phyloP scores from a whole-genome alignment of 2,797 vertebrate species.

The Siniperca scherzeri region DNA sequence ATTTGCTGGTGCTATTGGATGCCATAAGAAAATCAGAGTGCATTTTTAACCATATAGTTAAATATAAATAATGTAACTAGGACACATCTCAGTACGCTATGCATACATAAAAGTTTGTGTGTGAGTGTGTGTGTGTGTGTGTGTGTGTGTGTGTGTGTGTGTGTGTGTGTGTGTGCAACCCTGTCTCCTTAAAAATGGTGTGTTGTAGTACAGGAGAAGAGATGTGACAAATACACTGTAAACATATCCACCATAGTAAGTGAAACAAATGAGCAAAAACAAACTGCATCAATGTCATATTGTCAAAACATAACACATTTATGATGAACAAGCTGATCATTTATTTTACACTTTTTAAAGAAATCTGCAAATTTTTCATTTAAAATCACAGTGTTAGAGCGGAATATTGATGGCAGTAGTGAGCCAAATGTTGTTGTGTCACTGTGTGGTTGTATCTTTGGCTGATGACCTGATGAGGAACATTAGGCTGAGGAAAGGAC shows the following conservation, averaged over 20 bases:
- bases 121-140: neutral
- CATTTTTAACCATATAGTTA: neutral
- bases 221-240: neutral
- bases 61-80: neutral
- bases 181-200: neutral
- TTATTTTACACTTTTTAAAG: neutral
- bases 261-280: neutral
- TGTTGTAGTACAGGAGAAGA: neutral
- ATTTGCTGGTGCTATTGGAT: neutral
- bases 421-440: neutral
- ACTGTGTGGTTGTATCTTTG: neutral
- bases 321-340: neutral
- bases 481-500: conserved; percentile 18
- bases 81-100: neutral
- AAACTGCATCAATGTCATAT: neutral
- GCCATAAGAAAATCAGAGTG: neutral
- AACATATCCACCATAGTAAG: neutral
- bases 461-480: conserved; percentile 15
- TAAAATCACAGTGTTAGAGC: neutral
- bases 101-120: neutral
- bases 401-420: neutral
- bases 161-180: neutral
- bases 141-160: too few species aligned
- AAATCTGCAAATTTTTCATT: neutral
- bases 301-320: neutral